Base-by-base conservation (phyloP, 2,888 invertebrate species). In the Coelopa pilipes region DNA sequence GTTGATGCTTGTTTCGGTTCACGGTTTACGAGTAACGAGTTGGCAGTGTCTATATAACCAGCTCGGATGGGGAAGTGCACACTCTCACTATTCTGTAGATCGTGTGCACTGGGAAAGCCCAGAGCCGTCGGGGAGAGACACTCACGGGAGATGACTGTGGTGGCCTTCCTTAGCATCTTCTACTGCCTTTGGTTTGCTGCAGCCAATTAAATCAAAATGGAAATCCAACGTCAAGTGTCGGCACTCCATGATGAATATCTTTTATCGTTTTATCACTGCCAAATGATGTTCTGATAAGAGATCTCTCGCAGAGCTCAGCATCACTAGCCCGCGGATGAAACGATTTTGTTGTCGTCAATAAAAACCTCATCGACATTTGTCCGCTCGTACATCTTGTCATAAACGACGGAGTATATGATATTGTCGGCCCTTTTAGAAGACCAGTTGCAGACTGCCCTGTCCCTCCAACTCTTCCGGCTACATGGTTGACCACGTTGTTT, bases 1-100 rank as follows among this genome's bases (percentile, higher is more conserved):
- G 67, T 68, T 68, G 67, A n/a, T 55, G 24, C 53, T 53, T 68
- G 53, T 68, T 68, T 53, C 34, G 67, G 53, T 50, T 53, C n/a
- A 15, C 53, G n/a, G 67, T 24, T 49, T 49, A 21, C 55, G 21
- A 59, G 7, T 17, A 59, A 65, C 47, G 47, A 65, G 65, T 46
- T 46, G 17, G 17, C 45, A 19, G n/a, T 9, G 65, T 15, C 19
- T 34, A 7, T 34, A 7, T n/a, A n/a, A n/a, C 34, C 7, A 34
- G 34, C 7, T 2, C 7, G 34, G 34, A 34, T 34, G 2, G 34
- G 34, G 34, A 34, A 2, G 34, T 34, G 4, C 34, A 7, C 34
- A 7, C 34, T 34, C 34, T 7, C 7, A 34, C 7, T 34, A 34
- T 65, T 45, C 19, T n/a, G 65, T 17, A 12, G 65, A 15, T 45